Percentiles rank a stretch among this genome's conserved stretches.
These are phyloP conservation scores for Alouatta palliata DNA, from an alignment of 2,113 vertebrate species.

Conservation along the genomic window DNA sequence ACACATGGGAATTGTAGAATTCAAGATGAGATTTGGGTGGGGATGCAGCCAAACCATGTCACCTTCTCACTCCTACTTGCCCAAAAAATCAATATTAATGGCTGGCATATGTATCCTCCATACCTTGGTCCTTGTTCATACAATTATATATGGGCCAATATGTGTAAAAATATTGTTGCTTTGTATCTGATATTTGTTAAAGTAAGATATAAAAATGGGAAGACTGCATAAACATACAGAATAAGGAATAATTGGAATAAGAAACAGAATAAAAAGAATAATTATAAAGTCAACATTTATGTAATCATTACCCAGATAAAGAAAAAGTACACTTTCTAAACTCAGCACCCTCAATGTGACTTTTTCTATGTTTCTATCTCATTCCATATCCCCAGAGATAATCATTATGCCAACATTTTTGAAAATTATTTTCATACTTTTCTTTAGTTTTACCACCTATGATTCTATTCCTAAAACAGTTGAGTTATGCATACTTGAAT, in stretches of 20 bases:
- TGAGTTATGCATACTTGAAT: neutral
- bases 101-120: neutral
- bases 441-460: neutral
- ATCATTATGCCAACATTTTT: neutral
- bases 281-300: neutral
- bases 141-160: neutral
- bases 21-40: too few species aligned
- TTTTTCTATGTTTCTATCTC: neutral
- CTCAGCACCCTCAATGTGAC: neutral
- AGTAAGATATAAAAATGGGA: neutral
- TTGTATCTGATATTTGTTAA: neutral
- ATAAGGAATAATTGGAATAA: neutral
- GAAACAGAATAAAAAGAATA: neutral
- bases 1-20: too few species aligned
- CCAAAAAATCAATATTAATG: too few species aligned
- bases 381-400: neutral
- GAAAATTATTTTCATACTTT: neutral
- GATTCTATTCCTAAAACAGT: neutral
- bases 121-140: neutral
- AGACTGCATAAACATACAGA: neutral
- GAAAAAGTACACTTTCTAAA: neutral
- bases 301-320: neutral
- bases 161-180: neutral
- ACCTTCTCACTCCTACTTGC: too few species aligned
- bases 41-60: too few species aligned